A percentile compares a stretch with the other conserved stretches of the same genome.
These are phyloP conservation scores for Helostoma temminkii DNA, from an alignment of 2,797 vertebrate genomes.

Conservation along the genomic window DNA sequence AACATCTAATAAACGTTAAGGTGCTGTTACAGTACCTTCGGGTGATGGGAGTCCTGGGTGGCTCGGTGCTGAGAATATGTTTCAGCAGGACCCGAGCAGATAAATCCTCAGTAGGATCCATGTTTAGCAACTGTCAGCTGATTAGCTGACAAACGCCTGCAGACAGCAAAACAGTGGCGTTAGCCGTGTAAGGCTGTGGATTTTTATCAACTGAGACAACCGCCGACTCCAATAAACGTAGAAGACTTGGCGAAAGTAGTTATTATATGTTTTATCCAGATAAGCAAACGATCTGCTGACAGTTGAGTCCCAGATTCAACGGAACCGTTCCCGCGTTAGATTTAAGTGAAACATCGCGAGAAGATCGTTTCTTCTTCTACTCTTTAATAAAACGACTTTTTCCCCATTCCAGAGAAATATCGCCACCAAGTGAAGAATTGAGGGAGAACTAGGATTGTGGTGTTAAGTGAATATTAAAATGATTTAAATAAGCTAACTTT, in stretches of 20 bases:
- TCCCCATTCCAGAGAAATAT: neutral
- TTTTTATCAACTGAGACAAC: neutral
- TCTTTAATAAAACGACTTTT: neutral
- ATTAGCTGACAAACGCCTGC: slow-evolving; percentile 12
- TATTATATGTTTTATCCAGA: accelerated
- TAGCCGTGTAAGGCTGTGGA: accelerated
- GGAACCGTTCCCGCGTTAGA: slow-evolving; percentile 62
- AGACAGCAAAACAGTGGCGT: neutral
- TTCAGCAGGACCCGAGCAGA: slow-evolving; percentile 74
- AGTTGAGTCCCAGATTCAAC: neutral
- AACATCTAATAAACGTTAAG: accelerated
- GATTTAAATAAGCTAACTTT: neutral
- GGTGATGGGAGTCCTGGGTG: slow-evolving; percentile 68
- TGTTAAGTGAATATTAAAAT: neutral
- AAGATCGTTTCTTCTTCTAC: slow-evolving; percentile 9
- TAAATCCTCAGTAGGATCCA: slow-evolving; percentile 77
- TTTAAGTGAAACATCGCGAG: slow-evolving; percentile 71
- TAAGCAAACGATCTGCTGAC: neutral
- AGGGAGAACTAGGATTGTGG: accelerated
- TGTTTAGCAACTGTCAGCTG: slow-evolving; percentile 21
- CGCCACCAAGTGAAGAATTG: slow-evolving; percentile 4
- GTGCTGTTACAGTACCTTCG: slow-evolving; percentile 62
- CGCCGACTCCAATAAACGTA: accelerated
- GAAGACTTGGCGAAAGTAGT: accelerated
- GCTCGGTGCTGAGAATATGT: slow-evolving; percentile 71